Evolutionary conservation across 1,140 invertebrate genomes (phyloP).

Genomic region (Trichonephila inaurata): DNA sequence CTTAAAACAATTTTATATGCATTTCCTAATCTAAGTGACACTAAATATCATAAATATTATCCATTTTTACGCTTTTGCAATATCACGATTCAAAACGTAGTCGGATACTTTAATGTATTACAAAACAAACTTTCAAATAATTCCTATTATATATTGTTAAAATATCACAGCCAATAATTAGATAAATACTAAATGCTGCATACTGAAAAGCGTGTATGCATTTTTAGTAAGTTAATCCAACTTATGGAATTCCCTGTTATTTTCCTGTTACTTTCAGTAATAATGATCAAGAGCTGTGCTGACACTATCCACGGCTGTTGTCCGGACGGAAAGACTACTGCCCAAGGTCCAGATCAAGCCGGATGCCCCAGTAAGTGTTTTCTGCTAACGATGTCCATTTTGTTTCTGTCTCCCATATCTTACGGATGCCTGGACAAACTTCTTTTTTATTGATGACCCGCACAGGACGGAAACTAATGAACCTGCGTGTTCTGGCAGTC

Average conservation of each 20-base stretch:
- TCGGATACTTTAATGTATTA: too few relatives aligned
- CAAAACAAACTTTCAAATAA: too few relatives aligned
- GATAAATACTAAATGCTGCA: neutral
- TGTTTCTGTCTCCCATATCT: neutral
- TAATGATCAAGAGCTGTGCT: constrained; percentile 75
- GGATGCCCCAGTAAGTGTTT: constrained; percentile 86
- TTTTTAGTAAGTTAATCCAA: too few relatives aligned
- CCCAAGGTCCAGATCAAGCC: constrained; percentile 88
- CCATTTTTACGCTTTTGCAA: too few relatives aligned
- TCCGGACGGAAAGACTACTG: constrained; percentile 90
- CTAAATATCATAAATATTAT: too few relatives aligned
- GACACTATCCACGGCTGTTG: constrained; percentile 85
- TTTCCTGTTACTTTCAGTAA: neutral
- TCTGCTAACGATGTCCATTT: constrained; percentile 56
- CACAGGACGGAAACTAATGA: constrained; percentile 45
- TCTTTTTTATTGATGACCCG: constrained; percentile 48
- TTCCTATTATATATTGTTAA: neutral
- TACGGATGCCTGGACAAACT: constrained; percentile 33
- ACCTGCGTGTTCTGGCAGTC: neutral
- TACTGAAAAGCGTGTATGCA: too few relatives aligned
- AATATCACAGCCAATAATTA: neutral
- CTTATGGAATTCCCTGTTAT: neutral
- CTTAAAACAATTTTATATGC: too few relatives aligned
- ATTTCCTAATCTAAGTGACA: too few relatives aligned
- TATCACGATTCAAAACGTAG: too few relatives aligned